Percentiles rank a stretch among this genome's conserved stretches.
phyloP scores from a whole-genome alignment of 2,113 vertebrate genomes.

The Stictonetta naevosa region DNA sequence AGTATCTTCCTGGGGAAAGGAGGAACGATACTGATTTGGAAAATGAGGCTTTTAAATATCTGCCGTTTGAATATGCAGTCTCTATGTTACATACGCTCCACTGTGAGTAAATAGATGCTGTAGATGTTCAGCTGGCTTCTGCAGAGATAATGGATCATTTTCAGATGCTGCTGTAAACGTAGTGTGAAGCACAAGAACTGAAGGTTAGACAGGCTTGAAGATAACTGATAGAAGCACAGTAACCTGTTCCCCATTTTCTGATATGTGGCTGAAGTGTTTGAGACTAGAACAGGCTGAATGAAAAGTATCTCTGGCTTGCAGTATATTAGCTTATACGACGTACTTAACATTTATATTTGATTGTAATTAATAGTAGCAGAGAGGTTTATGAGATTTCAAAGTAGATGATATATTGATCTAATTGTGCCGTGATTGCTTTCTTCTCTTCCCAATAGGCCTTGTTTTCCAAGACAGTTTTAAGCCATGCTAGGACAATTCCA shows the following conservation, averaged over 20 bases:
- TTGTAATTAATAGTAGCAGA: neutral
- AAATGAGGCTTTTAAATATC: neutral
- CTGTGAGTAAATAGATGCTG: neutral
- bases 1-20: neutral
- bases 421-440: neutral
- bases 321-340: neutral
- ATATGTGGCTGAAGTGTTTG: neutral
- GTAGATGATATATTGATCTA: neutral
- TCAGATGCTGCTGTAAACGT: conserved; percentile 24
- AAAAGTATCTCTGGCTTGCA: neutral
- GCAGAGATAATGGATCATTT: conserved; percentile 6
- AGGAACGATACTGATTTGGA: neutral
- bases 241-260: neutral
- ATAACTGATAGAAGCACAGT: neutral
- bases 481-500: neutral
- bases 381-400: neutral
- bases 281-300: neutral
- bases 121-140: conserved; percentile 20
- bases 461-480: neutral
- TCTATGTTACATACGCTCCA: conserved; percentile 14
- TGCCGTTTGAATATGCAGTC: neutral
- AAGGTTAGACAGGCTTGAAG: neutral
- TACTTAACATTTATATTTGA: neutral
- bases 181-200: neutral
- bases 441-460: neutral